These are phyloP conservation scores for Lithophane leautieri DNA, from an alignment of 2,888 invertebrate genomes.

Conservation along the genomic window DNA sequence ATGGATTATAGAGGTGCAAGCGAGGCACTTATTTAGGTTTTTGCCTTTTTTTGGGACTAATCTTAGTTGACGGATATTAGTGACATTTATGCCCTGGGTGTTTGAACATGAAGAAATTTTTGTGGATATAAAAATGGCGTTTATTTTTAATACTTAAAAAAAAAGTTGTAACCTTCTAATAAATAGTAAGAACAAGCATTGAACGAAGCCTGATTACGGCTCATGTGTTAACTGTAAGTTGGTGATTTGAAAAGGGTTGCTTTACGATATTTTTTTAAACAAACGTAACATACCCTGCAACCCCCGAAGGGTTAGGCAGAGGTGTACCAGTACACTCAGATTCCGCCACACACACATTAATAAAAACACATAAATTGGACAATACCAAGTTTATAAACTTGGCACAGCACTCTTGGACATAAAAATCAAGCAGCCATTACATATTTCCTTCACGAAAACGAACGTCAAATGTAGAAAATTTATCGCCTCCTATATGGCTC, in stretches of 20 bases:
- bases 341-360: too few relatives aligned
- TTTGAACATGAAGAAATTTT: not conserved
- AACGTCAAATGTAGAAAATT: constrained; percentile 17
- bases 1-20: constrained; percentile 39
- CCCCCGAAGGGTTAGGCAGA: not conserved
- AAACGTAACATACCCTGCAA: not conserved
- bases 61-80: constrained; percentile 8
- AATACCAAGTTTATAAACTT: not conserved
- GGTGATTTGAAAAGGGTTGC: not conserved
- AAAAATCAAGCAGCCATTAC: constrained; percentile 27
- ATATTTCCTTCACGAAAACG: constrained; percentile 21
- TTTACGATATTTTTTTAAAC: not conserved
- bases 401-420: not conserved
- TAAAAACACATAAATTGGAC: not conserved
- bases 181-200: not conserved
- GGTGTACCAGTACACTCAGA: not conserved
- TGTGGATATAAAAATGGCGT: not conserved
- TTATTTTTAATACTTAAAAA: too few relatives aligned
- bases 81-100: too few relatives aligned
- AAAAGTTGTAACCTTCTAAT: not conserved
- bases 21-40: constrained; percentile 7
- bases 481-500: constrained; percentile 67
- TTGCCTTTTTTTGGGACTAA: constrained; percentile 4
- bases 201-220: not conserved
- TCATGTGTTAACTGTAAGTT: not conserved